Percentiles rank a stretch among this genome's conserved stretches.
These are phyloP conservation scores for Chrysochloris asiatica DNA, from an alignment of 2,113 vertebrate species.

Conservation along the genomic window DNA sequence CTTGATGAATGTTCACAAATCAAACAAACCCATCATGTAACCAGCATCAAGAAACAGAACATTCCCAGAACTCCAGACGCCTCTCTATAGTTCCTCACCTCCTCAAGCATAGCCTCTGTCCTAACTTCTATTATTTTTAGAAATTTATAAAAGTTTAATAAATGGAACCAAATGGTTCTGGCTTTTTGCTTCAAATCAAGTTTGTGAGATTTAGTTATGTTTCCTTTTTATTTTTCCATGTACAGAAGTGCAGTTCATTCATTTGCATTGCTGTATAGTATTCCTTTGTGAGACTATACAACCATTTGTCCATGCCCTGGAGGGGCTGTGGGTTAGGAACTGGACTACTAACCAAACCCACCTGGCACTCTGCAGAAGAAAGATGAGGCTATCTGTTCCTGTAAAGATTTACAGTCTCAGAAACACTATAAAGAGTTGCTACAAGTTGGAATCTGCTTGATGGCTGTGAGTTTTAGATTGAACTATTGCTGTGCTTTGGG, in stretches of 20 bases:
- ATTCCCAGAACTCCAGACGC: background rate
- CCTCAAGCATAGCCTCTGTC: background rate
- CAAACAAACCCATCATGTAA: background rate
- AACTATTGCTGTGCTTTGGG: background rate
- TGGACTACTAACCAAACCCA: too few species aligned
- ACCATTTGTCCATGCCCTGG: background rate
- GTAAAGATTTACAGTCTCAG: too few species aligned
- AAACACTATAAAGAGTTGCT: too few species aligned
- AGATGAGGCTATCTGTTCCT: too few species aligned
- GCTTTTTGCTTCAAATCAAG: background rate
- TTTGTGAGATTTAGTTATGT: background rate
- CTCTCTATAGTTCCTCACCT: background rate
- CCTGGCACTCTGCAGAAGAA: too few species aligned
- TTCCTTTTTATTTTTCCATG: background rate
- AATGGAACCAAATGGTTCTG: background rate
- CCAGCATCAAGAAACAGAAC: background rate
- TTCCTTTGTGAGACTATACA: background rate
- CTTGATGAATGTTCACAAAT: conserved; percentile 18
- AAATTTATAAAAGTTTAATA: background rate
- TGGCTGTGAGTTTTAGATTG: too few species aligned
- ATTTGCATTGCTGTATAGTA: background rate
- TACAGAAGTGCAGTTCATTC: background rate
- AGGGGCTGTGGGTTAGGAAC: too few species aligned
- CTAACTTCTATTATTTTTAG: background rate
- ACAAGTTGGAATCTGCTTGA: too few species aligned